Evolutionary conservation across 2,113 vertebrate species (phyloP), one percentile per base, ranked within the genome.

Genomic region (Raphicerus campestris): DNA sequence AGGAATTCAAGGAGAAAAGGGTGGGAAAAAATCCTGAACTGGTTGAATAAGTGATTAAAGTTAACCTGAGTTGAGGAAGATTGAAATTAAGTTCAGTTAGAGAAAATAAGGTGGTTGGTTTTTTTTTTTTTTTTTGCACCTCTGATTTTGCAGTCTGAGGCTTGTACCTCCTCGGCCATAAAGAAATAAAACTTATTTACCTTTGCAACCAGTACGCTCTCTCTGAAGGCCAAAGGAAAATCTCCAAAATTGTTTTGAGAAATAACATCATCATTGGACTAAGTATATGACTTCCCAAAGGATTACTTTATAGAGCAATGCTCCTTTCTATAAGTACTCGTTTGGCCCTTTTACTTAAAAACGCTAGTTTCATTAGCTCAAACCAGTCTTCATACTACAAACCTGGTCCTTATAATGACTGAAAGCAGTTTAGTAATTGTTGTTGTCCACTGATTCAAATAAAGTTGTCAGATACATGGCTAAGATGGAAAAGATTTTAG

Each of bases 191-290:
- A 94, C 11, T 26, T 97, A 91, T 96, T 97, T 85, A 97, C 81
- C 66, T 97, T 97, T 97, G 85, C 77, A 93, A 84, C 93, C 93
- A 95, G 63, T 88, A 47, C 24, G 60, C 63, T 94, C 51, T 92
- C 80, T 96, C 77, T 92, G 75, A 95, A 97, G 94, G 94, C 70
- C 94, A 94, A 95, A 96, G 70, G 58, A 97, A 97, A 97, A 96
- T 94, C n/a, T 96, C 49, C 85, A 87, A 96, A 97, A 98, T 56
- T 96, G 82, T 97, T 96, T 98, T 94, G 88, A 95, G 93, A 98
- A 98, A 98, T 96, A 97, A 97, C 93, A 97, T 94, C 95, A 95
- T 96, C 91, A 95, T 92, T 96, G 78, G 61, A 87, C 96, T 96
- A 95, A 97, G 91, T 95, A 80, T 97, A 86, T 35, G 56, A 82